Percentiles rank a stretch among this genome's conserved stretches.
Conservation (phyloP, 2,888 invertebrate genomes). For the Rhimphoctona megacephalus region DNA sequence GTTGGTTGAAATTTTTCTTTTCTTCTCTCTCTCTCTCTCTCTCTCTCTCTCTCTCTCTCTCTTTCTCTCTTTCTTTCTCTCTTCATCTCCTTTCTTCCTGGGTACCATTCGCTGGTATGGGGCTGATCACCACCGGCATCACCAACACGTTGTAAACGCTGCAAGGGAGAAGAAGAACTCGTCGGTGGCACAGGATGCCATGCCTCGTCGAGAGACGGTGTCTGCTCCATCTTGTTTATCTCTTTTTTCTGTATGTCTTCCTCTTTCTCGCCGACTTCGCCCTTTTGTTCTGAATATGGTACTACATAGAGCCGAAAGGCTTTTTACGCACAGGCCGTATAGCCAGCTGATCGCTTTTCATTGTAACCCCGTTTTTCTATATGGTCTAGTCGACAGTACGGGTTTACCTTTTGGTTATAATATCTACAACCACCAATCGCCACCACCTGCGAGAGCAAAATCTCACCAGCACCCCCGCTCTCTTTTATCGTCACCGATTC, state of each 20-base stretch:
- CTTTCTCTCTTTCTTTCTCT: background rate
- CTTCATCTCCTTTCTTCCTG: too few relatives aligned
- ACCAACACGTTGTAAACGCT: too few relatives aligned
- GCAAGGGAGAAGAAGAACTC: too few relatives aligned
- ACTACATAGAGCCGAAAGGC: constrained; percentile 31
- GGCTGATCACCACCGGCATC: too few relatives aligned
- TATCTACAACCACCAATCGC: constrained; percentile 14
- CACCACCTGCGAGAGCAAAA: constrained; percentile 46
- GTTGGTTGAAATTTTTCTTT: background rate
- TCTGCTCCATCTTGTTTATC: constrained; percentile 51
- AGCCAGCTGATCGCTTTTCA: constrained; percentile 78
- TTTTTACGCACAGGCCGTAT: constrained; percentile 35
- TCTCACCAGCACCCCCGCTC: too few relatives aligned
- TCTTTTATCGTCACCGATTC: too few relatives aligned
- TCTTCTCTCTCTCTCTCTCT: background rate
- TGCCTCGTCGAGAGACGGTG: constrained; percentile 54
- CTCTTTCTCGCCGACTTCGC: background rate
- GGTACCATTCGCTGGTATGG: too few relatives aligned
- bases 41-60: background rate
- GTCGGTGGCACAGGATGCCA: constrained; percentile 60
- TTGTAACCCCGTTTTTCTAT: constrained; percentile 75
- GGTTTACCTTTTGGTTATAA: background rate
- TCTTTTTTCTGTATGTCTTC: background rate
- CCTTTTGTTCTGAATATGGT: constrained; percentile 18
- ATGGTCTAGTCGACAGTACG: constrained; percentile 71